phyloP scores from a whole-genome alignment of 2,888 invertebrate genomes.

The Rambutsinella grinnellia region DNA sequence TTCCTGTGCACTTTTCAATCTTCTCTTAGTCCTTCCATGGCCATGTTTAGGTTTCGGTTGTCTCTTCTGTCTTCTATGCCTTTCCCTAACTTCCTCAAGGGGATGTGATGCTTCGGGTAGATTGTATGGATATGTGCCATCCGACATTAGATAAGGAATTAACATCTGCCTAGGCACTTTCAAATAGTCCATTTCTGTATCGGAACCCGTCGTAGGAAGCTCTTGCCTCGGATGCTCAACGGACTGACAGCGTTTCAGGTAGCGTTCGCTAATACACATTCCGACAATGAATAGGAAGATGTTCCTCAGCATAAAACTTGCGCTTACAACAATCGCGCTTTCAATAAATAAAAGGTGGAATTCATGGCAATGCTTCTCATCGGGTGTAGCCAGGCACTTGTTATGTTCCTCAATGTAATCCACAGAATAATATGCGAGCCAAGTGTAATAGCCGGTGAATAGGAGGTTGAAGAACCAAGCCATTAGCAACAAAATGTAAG shows the following conservation, averaged over 20 bases:
- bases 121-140: constrained; percentile 17
- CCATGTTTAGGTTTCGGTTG: background rate
- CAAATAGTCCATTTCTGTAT: constrained; percentile 31
- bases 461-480: constrained; percentile 30
- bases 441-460: constrained; percentile 29
- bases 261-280: constrained; percentile 27
- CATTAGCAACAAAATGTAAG: constrained; percentile 12
- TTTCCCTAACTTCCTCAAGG: constrained; percentile 1
- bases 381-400: background rate
- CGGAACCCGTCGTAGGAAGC: constrained; percentile 15
- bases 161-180: constrained; percentile 25
- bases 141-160: constrained; percentile 11
- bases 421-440: constrained; percentile 2
- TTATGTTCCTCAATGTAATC: background rate
- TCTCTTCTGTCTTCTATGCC: background rate
- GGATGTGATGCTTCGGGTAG: constrained; percentile 7
- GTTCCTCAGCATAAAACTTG: constrained; percentile 15
- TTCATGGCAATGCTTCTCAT: constrained; percentile 6
- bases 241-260: background rate
- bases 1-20: constrained; percentile 1
- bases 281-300: constrained; percentile 27
- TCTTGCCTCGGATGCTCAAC: background rate
- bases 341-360: constrained; percentile 1
- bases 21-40: background rate
- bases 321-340: background rate